Percentiles rank a stretch among this genome's conserved stretches.
Evolutionary conservation across 2,888 invertebrate genomes (phyloP).

Genomic region (Aleiodes testaceus): DNA sequence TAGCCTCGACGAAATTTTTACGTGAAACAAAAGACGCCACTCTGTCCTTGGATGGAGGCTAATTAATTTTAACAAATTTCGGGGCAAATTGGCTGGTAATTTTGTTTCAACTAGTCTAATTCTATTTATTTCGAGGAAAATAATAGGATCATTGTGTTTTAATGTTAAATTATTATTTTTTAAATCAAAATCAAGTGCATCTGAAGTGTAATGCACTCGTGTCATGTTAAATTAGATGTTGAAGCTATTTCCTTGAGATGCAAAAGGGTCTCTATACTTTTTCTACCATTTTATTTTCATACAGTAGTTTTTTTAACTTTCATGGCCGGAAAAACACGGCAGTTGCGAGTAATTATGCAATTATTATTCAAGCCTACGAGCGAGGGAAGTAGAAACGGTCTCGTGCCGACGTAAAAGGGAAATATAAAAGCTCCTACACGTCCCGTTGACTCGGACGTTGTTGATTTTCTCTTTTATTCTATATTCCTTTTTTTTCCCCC

Average conservation of each 20-base stretch:
- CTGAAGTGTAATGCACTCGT: neutral
- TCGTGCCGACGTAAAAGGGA: slow-evolving; percentile 29
- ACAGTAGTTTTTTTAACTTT: neutral
- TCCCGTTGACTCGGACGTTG: slow-evolving; percentile 31
- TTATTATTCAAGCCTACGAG: slow-evolving; percentile 32
- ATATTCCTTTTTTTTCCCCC: no score
- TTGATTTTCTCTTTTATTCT: slow-evolving; percentile 17
- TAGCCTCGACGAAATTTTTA: neutral
- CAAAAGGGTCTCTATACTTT: neutral
- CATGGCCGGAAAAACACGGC: slow-evolving; percentile 32
- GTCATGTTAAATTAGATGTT: slow-evolving; percentile 1
- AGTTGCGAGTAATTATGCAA: slow-evolving; percentile 34
- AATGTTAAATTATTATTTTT: no score
- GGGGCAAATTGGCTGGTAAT: neutral
- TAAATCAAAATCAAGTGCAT: no score
- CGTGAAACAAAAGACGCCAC: slow-evolving; percentile 13
- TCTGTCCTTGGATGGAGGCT: slow-evolving; percentile 13
- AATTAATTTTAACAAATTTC: slow-evolving; percentile 5
- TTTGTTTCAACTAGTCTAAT: neutral
- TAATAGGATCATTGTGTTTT: no score
- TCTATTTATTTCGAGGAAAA: no score
- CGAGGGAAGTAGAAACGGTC: slow-evolving; percentile 28
- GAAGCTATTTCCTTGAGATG: slow-evolving; percentile 6
- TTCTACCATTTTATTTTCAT: slow-evolving; percentile 11
- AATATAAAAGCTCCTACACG: slow-evolving; percentile 33